phyloP scores from a whole-genome alignment of 2,113 vertebrate species.

The Sphyrna mokarran region DNA sequence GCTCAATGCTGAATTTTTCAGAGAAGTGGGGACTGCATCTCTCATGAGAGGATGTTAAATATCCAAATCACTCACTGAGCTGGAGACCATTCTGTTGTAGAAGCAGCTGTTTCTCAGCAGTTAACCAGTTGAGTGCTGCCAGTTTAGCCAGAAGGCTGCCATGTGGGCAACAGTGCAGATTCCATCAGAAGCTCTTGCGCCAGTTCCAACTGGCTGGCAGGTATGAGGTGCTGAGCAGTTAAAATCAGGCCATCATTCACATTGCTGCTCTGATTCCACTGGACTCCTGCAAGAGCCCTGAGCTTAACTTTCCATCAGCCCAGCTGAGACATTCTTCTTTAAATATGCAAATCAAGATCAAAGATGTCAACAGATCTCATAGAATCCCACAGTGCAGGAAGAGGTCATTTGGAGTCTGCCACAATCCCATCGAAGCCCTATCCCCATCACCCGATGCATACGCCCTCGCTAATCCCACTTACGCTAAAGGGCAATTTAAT shows the following conservation, averaged over 20 bases:
- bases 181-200: neutral
- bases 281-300: neutral
- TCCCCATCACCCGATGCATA: too few relatives aligned
- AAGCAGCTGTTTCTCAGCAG: neutral
- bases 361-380: neutral
- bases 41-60: neutral
- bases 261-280: neutral
- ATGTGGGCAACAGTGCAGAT: neutral
- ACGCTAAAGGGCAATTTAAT: too few relatives aligned
- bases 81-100: neutral
- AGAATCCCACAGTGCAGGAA: too few relatives aligned
- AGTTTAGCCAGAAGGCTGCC: neutral
- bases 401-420: too few relatives aligned
- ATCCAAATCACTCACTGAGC: neutral
- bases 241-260: neutral
- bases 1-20: neutral
- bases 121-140: neutral
- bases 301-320: neutral
- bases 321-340: neutral
- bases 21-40: neutral
- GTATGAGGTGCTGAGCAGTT: neutral
- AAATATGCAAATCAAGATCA: neutral
- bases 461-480: too few relatives aligned
- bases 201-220: neutral
- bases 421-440: too few relatives aligned